A percentile compares a stretch with the other conserved stretches of the same genome.
Conservation (phyloP, 2,113 vertebrate genomes). For the Heptranchias perlo region DNA sequence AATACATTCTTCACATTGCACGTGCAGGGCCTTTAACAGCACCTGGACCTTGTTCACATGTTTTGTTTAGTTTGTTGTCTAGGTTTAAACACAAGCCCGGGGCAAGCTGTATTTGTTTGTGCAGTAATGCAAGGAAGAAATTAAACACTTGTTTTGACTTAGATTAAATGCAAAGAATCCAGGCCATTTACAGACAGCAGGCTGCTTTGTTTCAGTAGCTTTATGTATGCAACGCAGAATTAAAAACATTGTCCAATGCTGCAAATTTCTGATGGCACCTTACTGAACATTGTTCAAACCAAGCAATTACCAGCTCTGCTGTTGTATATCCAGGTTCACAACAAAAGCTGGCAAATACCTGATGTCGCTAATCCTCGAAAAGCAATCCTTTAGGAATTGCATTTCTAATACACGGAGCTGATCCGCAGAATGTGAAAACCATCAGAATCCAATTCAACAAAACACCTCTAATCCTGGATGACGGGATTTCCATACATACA, state of each 20-base stretch:
- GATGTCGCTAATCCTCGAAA: not conserved
- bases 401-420: not conserved
- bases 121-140: not conserved
- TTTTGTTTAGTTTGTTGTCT: not conserved
- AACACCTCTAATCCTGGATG: not conserved
- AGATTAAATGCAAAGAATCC: conserved; percentile 2
- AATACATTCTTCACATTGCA: too few species aligned
- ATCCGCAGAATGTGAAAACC: not conserved
- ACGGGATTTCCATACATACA: conserved; percentile 6
- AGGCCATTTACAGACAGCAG: not conserved
- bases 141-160: conserved; percentile 3
- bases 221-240: not conserved
- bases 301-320: not conserved
- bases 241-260: not conserved
- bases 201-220: not conserved
- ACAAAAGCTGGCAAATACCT: not conserved
- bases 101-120: not conserved
- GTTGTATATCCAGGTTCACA: not conserved
- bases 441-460: not conserved
- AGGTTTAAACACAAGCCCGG: not conserved
- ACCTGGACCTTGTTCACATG: not conserved
- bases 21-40: not conserved
- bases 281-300: not conserved
- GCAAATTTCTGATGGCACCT: not conserved
- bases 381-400: conserved; percentile 21